Evolutionary conservation across 2,797 vertebrate genomes (phyloP).

Genomic region (Chelon auratus): DNA sequence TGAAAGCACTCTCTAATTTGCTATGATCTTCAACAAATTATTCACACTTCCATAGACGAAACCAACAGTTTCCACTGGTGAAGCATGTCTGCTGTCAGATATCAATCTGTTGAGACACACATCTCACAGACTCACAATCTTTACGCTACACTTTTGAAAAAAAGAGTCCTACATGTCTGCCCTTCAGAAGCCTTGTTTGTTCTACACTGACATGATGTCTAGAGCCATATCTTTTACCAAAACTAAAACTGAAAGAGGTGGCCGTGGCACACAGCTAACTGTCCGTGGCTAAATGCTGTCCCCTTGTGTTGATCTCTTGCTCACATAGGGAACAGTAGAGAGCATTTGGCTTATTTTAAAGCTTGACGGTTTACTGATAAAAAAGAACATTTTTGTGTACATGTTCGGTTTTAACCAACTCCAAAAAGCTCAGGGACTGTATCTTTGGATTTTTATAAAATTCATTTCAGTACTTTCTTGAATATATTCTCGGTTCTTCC

Average conservation of each 20-base stretch:
- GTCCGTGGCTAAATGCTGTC: constrained; percentile 72
- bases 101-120: background rate
- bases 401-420: too few species aligned
- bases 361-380: too few species aligned
- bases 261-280: background rate
- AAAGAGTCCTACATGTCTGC: background rate
- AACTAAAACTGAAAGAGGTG: constrained; percentile 42
- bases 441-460: too few species aligned
- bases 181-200: background rate
- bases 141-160: background rate
- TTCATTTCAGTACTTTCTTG: too few species aligned
- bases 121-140: background rate
- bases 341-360: background rate
- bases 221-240: background rate
- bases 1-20: background rate
- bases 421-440: too few species aligned
- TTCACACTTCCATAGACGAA: constrained; percentile 12
- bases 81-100: background rate
- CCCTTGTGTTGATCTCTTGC: constrained; percentile 67
- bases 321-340: background rate
- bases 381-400: too few species aligned
- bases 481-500: background rate
- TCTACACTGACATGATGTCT: background rate
- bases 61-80: constrained; percentile 41
- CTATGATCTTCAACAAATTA: constrained; percentile 7